These are phyloP conservation scores for Natator depressus DNA, from an alignment of 2,113 vertebrate species.

Conservation along the genomic window DNA sequence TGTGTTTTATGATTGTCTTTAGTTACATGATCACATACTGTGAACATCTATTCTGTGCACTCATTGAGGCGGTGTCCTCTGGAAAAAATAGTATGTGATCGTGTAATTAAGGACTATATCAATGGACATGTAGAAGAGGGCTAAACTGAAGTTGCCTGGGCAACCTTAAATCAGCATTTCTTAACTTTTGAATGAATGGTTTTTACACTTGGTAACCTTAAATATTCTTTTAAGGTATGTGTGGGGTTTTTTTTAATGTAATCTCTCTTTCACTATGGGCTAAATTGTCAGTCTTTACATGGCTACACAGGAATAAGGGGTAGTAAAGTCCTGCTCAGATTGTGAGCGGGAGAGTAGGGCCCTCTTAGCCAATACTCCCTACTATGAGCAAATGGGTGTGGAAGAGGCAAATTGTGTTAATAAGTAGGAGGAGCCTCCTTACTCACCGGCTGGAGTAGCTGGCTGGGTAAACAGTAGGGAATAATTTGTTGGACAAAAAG, in stretches of 20 bases:
- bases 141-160: not conserved
- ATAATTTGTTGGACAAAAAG: not conserved
- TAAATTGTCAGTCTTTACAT: not conserved
- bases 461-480: accelerated
- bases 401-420: not conserved
- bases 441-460: not conserved
- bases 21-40: not conserved
- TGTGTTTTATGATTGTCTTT: not conserved
- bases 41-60: not conserved
- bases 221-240: not conserved
- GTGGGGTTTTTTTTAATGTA: not conserved
- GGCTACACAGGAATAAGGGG: not conserved
- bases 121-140: not conserved
- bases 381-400: not conserved
- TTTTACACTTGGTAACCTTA: not conserved
- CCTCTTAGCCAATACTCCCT: not conserved
- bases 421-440: not conserved
- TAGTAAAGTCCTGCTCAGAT: not conserved
- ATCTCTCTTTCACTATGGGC: not conserved
- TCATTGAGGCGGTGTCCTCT: not conserved
- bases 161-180: not conserved
- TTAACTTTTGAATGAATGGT: not conserved
- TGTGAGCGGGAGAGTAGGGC: not conserved
- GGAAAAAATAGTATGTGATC: not conserved
- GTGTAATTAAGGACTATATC: not conserved